A percentile compares a stretch with the other conserved stretches of the same genome.
Evolutionary conservation across 2,113 vertebrate species (phyloP).

Genomic region (Columbina picui): DNA sequence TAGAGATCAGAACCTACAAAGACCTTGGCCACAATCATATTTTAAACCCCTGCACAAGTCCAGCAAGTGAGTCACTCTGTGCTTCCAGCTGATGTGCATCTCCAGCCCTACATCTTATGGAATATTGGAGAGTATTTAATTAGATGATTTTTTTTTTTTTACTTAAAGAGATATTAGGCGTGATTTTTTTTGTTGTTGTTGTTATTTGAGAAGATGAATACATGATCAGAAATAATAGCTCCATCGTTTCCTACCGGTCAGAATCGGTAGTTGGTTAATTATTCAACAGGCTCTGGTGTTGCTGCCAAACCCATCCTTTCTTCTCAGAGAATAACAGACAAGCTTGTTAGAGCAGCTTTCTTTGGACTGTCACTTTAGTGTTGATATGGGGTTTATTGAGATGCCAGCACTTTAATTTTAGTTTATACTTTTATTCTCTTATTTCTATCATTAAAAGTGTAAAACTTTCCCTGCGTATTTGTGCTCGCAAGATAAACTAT

Average conservation of each 20-base stretch:
- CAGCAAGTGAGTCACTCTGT: background rate
- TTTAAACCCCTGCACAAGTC: background rate
- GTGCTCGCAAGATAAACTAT: background rate
- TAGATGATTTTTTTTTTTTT: background rate
- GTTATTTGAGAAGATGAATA: background rate
- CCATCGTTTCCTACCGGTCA: constrained; percentile 16
- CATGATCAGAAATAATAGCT: constrained; percentile 20
- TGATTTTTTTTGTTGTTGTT: background rate
- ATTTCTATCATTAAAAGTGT: background rate
- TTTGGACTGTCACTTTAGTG: constrained; percentile 45
- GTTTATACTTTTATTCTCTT: background rate
- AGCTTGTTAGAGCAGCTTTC: constrained; percentile 59
- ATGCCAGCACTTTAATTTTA: constrained; percentile 25
- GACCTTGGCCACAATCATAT: background rate
- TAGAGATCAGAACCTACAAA: background rate
- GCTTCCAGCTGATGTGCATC: background rate
- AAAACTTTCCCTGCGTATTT: background rate
- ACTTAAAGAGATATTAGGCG: background rate
- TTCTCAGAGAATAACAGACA: constrained; percentile 50
- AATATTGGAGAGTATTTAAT: background rate
- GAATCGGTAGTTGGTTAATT: constrained; percentile 29
- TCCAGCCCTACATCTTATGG: background rate
- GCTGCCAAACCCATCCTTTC: constrained; percentile 42
- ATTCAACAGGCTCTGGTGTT: constrained; percentile 50
- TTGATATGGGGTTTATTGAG: constrained; percentile 28